Evolutionary conservation across 2,797 vertebrate species (phyloP).

Genomic region (Lates japonicus): DNA sequence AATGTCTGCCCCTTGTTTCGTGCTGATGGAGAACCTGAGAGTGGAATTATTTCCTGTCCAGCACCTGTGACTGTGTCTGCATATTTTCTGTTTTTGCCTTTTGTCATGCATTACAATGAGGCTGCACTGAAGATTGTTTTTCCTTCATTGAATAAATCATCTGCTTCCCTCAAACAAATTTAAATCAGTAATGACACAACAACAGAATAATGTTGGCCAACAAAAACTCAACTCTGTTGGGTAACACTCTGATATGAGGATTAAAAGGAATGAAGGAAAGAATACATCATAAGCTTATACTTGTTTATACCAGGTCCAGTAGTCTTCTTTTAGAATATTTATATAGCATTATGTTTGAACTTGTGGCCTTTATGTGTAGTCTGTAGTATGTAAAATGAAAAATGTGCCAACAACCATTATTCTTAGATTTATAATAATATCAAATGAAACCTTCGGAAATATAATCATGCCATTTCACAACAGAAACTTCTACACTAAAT

Average conservation of each 20-base stretch:
- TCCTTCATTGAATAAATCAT: conserved; percentile 17
- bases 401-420: background rate
- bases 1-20: conserved; percentile 4
- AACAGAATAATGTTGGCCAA: background rate
- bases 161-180: conserved; percentile 6
- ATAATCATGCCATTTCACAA: no score
- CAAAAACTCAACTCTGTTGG: background rate
- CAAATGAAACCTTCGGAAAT: no score
- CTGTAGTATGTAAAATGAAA: no score
- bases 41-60: background rate
- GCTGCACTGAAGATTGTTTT: conserved; percentile 1
- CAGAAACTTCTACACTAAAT: no score
- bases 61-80: conserved; percentile 6
- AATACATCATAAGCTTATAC: background rate
- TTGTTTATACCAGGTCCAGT: background rate
- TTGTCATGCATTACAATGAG: conserved; percentile 22
- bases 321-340: background rate
- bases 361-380: background rate
- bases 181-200: background rate
- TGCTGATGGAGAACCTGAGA: background rate
- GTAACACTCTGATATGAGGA: conserved; percentile 8
- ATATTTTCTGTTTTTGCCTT: conserved; percentile 1
- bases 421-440: no score
- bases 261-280: conserved; percentile 6
- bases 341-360: background rate